A percentile compares a stretch with the other conserved stretches of the same genome.
Conservation (phyloP, 2,888 invertebrate species). For the Luffia ferchaultella region DNA sequence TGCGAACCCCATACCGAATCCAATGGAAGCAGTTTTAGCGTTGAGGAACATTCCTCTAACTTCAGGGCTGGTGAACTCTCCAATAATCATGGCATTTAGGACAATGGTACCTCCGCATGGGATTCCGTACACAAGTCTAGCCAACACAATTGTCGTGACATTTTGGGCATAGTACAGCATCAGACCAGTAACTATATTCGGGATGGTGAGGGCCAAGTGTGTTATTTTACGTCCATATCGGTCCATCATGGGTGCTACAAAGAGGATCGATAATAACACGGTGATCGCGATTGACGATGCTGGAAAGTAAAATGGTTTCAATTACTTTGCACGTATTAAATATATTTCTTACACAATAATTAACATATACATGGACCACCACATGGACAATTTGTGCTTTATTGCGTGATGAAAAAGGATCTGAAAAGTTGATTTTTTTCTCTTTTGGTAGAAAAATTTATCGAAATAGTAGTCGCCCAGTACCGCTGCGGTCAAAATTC, state of each 20-base stretch:
- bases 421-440: too few relatives aligned
- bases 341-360: too few relatives aligned
- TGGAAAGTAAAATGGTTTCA: too few relatives aligned
- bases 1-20: slow-evolving; percentile 16
- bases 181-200: slow-evolving; percentile 30
- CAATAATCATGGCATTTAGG: slow-evolving; percentile 34
- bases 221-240: slow-evolving; percentile 26
- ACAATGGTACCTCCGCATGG: slow-evolving; percentile 25
- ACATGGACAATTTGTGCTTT: too few relatives aligned
- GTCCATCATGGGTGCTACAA: slow-evolving; percentile 22
- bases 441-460: too few relatives aligned
- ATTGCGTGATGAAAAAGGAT: too few relatives aligned
- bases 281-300: background rate
- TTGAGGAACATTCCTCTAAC: slow-evolving; percentile 36
- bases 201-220: slow-evolving; percentile 24
- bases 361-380: too few relatives aligned
- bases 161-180: slow-evolving; percentile 25
- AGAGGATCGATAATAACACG: background rate
- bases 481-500: too few relatives aligned
- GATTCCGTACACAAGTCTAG: slow-evolving; percentile 27
- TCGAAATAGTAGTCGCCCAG: too few relatives aligned
- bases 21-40: slow-evolving; percentile 31
- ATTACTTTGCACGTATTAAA: too few relatives aligned
- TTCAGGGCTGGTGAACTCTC: slow-evolving; percentile 36
- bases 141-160: slow-evolving; percentile 24